Evolutionary conservation across 2,888 invertebrate species (phyloP).

Genomic region (Crepidodera aurea): DNA sequence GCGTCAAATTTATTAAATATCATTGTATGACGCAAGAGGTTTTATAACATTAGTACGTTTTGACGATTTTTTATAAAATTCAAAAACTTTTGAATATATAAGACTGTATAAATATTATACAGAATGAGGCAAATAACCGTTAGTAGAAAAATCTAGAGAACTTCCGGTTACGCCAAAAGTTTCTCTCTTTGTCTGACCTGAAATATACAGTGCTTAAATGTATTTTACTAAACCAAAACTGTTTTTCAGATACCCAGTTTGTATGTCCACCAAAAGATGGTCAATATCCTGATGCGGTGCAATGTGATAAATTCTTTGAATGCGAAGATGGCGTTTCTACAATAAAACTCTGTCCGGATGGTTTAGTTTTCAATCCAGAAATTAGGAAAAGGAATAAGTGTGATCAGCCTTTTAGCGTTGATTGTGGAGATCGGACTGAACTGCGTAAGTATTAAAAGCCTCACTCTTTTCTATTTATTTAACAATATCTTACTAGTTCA

Average conservation of each 20-base stretch:
- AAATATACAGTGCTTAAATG: no score
- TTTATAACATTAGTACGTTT: no score
- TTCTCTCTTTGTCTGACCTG: no score
- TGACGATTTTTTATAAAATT: no score
- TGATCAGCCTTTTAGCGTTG: slow-evolving; percentile 91
- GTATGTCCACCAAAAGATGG: slow-evolving; percentile 85
- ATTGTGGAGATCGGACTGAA: slow-evolving; percentile 87
- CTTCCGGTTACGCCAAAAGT: no score
- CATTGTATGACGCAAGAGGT: background rate
- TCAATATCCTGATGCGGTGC: slow-evolving; percentile 78
- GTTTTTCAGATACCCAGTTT: slow-evolving; percentile 68
- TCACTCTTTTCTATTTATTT: no score
- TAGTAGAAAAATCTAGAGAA: no score
- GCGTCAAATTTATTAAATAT: background rate
- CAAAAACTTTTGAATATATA: no score
- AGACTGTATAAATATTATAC: no score
- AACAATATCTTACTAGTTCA: no score
- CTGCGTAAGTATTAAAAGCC: slow-evolving; percentile 81
- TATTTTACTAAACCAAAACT: no score
- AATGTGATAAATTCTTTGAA: slow-evolving; percentile 88
- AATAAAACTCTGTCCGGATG: slow-evolving; percentile 85
- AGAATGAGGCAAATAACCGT: no score
- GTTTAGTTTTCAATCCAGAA: slow-evolving; percentile 85
- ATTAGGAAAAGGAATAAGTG: slow-evolving; percentile 90
- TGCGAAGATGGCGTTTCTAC: slow-evolving; percentile 77